Conservation (phyloP, 2,888 invertebrate species). For the Andrena praecox region DNA sequence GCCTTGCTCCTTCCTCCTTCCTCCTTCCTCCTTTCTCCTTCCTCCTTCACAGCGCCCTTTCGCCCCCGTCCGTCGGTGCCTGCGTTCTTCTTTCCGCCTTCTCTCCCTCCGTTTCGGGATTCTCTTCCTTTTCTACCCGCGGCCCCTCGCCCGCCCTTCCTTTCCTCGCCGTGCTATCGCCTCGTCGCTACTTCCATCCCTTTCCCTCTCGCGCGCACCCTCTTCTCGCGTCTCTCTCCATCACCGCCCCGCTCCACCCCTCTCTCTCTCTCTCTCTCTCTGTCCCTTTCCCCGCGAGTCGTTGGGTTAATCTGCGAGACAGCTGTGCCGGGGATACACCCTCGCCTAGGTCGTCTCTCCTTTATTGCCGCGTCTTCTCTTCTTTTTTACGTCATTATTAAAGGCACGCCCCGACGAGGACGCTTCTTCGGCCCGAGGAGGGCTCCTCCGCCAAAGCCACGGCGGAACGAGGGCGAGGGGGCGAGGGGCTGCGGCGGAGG, state of each 20-base stretch:
- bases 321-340: conserved; percentile 71
- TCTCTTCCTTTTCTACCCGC: conserved; percentile 11
- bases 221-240: background rate
- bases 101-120: conserved; percentile 3
- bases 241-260: background rate
- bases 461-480: conserved; percentile 2
- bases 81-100: conserved; percentile 39
- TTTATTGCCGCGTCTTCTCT: conserved; percentile 72
- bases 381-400: conserved; percentile 73
- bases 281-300: conserved; percentile 56
- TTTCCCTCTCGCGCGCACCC: background rate
- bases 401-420: conserved; percentile 68
- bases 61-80: conserved; percentile 26
- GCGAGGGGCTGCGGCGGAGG: conserved; percentile 7
- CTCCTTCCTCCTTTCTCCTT: conserved; percentile 39
- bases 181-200: conserved; percentile 1
- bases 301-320: conserved; percentile 72
- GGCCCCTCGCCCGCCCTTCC: conserved; percentile 26
- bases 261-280: conserved; percentile 1
- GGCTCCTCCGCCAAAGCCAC: conserved; percentile 7
- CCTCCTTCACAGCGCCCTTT: conserved; percentile 29
- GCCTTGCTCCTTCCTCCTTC: conserved; percentile 61
- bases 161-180: conserved; percentile 23
- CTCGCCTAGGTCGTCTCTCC: conserved; percentile 69
- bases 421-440: conserved; percentile 60